These are phyloP conservation scores for Platysteira castanea DNA, from an alignment of 2,113 vertebrate species.

Conservation along the genomic window DNA sequence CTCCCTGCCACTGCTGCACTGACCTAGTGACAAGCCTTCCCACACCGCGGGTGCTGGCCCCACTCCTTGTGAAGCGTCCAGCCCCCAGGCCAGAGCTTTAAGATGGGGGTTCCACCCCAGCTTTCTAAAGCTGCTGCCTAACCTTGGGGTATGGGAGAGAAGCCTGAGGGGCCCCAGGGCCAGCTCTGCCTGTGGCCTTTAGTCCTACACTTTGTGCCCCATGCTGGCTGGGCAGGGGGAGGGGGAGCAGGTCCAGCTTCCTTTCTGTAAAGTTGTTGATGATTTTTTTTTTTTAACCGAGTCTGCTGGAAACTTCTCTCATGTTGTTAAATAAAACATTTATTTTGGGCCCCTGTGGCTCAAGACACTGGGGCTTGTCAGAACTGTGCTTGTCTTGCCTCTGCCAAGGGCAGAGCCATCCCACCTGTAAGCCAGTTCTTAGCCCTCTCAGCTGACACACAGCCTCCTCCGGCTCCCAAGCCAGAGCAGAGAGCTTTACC, in stretches of 20 bases:
- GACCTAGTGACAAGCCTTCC: background rate
- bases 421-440: background rate
- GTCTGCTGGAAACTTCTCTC: slow-evolving; percentile 47
- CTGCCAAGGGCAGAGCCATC: background rate
- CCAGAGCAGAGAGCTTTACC: background rate
- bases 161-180: background rate
- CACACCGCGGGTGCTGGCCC: background rate
- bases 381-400: background rate
- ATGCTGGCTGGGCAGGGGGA: background rate
- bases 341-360: slow-evolving; percentile 56
- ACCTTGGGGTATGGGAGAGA: background rate
- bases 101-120: background rate
- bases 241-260: background rate
- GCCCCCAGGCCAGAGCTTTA: background rate
- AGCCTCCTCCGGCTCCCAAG: background rate
- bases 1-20: slow-evolving; percentile 20
- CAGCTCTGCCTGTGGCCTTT: background rate
- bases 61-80: background rate
- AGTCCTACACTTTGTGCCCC: background rate
- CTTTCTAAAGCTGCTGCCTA: slow-evolving; percentile 12
- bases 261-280: slow-evolving; percentile 43
- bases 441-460: background rate
- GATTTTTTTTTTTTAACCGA: background rate
- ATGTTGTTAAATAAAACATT: slow-evolving; percentile 69
- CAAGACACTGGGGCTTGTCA: slow-evolving; percentile 11